Base-by-base conservation (phyloP, 2,113 vertebrate genomes). In the Calidris pugnax region DNA sequence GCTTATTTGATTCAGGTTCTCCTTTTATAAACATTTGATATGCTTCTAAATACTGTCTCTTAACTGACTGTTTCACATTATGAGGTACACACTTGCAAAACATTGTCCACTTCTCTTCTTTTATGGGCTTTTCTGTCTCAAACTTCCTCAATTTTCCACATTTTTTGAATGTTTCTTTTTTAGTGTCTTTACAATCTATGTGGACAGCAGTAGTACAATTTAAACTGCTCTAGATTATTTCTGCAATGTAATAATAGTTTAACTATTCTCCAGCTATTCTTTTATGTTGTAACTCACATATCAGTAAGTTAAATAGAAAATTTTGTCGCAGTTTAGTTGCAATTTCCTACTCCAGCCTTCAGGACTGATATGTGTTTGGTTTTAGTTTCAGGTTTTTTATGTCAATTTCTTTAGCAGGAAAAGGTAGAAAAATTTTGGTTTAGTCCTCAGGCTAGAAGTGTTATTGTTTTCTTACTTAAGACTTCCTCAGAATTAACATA, bases 391-490 rank as follows among this genome's bases (percentile, higher is more conserved):
- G 15, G 8, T 6, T 69, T 85, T 66, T n/a, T 66, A 66, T 60
- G 8, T 1, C 48, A 85, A 81, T 81, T 63, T 56, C 33, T 72
- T 68, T 45, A 71, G 19, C 6, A 43, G 17, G 23, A 90, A 35
- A 5, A 23, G 21, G 3, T 2, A 59, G 18, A 73, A 59, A 76
- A 77, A 33, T 5, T 12, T 35, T n/a, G 0, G 0, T 68, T 80
- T 81, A 59, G 3, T 21, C 1, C 18, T 57, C 21, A 43, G 43
- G 20, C 4, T 72, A 37, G 43, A 80, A 67, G 2, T 53, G 13
- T 3, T 63, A 28, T 24, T 79, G 14, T 5, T 85, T 81, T 85
- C 23, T 63, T 48, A 56, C 9, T 33, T n/a, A 39, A 32, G 3
- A 43, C 3, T 18, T 64, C 6, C 39, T 74, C 15, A 66, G 8